phyloP scores from a whole-genome alignment of 2,113 vertebrate species.

The Ictalurus punctatus region DNA sequence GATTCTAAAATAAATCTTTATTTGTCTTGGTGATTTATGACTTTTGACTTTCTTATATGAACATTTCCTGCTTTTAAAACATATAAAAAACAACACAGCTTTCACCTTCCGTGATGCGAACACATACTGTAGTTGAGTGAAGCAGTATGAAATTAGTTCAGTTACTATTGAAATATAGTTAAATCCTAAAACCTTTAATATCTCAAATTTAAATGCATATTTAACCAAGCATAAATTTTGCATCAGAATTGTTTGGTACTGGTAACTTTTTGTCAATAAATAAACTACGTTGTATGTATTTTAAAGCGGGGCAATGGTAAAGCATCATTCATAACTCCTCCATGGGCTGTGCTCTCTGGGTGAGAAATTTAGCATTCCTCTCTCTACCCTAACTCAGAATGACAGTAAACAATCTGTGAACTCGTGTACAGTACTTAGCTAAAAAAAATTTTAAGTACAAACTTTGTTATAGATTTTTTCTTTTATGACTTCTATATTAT shows the following conservation, averaged over 20 bases:
- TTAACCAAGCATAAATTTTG: background rate
- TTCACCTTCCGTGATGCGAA: background rate
- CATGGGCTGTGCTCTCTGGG: background rate
- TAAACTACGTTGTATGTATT: background rate
- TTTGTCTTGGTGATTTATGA: background rate
- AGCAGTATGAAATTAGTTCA: no score
- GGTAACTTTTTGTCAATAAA: background rate
- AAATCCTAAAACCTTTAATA: background rate
- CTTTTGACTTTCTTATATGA: no score
- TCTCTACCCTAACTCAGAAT: background rate
- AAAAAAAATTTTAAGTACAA: no score
- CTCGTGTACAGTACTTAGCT: background rate
- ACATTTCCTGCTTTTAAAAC: no score
- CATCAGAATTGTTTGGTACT: background rate
- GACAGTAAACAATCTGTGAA: background rate
- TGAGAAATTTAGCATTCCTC: background rate
- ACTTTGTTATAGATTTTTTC: no score
- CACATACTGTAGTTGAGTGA: background rate
- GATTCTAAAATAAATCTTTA: background rate
- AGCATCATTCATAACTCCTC: background rate
- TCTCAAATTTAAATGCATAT: background rate
- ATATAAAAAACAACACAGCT: background rate
- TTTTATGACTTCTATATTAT: no score
- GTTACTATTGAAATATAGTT: background rate
- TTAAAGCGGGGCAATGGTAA: background rate